Percentiles rank a stretch among this genome's conserved stretches.
These are phyloP conservation scores for Erynnis tages DNA, from an alignment of 2,888 invertebrate genomes.

Conservation along the genomic window DNA sequence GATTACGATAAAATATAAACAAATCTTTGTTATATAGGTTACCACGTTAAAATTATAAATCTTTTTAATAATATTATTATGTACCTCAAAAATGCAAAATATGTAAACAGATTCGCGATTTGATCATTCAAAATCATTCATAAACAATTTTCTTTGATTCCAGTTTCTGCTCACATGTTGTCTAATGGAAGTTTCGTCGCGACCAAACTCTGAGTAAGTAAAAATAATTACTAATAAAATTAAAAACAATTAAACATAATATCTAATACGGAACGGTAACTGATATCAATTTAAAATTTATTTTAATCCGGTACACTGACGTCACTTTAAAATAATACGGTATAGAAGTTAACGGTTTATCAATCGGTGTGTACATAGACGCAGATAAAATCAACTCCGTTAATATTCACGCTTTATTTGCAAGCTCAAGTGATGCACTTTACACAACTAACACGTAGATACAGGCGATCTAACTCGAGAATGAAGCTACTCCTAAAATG, in stretches of 20 bases:
- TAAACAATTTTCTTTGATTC: slow-evolving; percentile 36
- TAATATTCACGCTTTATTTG: slow-evolving; percentile 28
- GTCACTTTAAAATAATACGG: slow-evolving; percentile 6
- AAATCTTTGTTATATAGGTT: too few relatives aligned
- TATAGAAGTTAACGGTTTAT: slow-evolving; percentile 12
- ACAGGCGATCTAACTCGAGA: slow-evolving; percentile 29
- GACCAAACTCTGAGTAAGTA: slow-evolving; percentile 62
- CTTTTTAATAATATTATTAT: too few relatives aligned
- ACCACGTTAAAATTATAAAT: too few relatives aligned
- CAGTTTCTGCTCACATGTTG: slow-evolving; percentile 54
- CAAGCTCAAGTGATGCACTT: slow-evolving; percentile 14
- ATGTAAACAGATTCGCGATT: too few relatives aligned
- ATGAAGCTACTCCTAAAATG: slow-evolving; percentile 30
- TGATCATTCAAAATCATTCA: too few relatives aligned
- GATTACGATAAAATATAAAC: too few relatives aligned
- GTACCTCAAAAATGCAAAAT: too few relatives aligned
- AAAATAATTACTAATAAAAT: background rate
- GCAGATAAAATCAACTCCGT: slow-evolving; percentile 2
- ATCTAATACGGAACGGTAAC: slow-evolving; percentile 2
- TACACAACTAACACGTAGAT: slow-evolving; percentile 45
- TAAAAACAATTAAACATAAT: background rate
- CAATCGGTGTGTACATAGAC: slow-evolving; percentile 7
- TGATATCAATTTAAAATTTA: slow-evolving; percentile 13
- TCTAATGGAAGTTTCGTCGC: slow-evolving; percentile 48
- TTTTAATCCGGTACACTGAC: background rate